Evolutionary conservation across 2,888 invertebrate species (phyloP).

Genomic region (Ditylenchus weischeri): DNA sequence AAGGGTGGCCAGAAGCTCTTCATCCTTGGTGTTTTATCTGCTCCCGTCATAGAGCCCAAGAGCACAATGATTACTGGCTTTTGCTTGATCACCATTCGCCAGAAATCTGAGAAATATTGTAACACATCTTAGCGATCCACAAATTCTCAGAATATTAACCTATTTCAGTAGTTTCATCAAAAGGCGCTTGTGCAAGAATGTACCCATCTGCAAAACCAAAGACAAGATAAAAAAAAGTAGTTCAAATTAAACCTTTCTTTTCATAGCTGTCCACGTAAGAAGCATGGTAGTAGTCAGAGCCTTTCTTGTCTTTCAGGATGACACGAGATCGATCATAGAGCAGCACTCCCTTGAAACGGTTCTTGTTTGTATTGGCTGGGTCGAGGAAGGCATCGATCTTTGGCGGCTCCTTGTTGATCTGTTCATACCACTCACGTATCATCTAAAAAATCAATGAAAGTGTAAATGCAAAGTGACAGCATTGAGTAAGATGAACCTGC

Average conservation of each 20-base stretch:
- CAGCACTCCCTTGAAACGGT: conserved; percentile 23
- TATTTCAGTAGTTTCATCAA: conserved; percentile 26
- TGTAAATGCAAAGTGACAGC: too few relatives aligned
- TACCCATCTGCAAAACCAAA: conserved; percentile 21
- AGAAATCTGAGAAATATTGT: conserved; percentile 32
- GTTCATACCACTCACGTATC: conserved; percentile 16
- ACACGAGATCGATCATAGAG: conserved; percentile 26
- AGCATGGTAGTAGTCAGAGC: conserved; percentile 27
- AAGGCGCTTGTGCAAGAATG: conserved; percentile 32
- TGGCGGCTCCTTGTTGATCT: conserved; percentile 17
- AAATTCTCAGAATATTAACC: too few relatives aligned
- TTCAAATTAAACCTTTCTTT: conserved; percentile 1
- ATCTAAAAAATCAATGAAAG: neutral
- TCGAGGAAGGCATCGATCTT: conserved; percentile 28
- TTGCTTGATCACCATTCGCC: conserved; percentile 25
- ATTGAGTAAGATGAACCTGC: too few relatives aligned
- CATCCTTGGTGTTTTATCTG: conserved; percentile 18
- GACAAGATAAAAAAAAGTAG: neutral
- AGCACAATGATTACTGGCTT: conserved; percentile 28
- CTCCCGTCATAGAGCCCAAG: conserved; percentile 10
- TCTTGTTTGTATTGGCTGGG: conserved; percentile 14
- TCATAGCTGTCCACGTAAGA: conserved; percentile 23
- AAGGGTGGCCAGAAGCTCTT: conserved; percentile 28
- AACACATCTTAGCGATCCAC: too few relatives aligned
- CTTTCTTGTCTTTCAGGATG: conserved; percentile 17